Percentiles rank a stretch among this genome's conserved stretches.
Conservation (phyloP, 2,113 vertebrate genomes). For the Scomber japonicus region DNA sequence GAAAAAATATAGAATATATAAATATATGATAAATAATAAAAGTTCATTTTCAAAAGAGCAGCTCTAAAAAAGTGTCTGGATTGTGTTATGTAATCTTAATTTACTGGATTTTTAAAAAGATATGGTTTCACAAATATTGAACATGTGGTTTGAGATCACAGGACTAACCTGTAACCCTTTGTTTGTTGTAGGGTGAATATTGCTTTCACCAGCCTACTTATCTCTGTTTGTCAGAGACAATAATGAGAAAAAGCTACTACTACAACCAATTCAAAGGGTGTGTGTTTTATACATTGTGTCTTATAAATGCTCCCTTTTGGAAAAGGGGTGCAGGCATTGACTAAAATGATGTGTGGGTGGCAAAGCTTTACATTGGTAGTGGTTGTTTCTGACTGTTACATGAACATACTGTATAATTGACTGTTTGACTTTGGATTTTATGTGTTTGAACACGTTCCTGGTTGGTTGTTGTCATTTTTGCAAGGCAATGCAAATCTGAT, state of each 20-base stretch:
- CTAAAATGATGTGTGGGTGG: constrained; percentile 48
- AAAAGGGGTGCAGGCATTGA: constrained; percentile 24
- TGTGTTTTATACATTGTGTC: constrained; percentile 55
- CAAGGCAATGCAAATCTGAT: constrained; percentile 19
- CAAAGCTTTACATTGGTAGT: constrained; percentile 67
- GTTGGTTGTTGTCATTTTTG: constrained; percentile 35
- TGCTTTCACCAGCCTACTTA: constrained; percentile 43
- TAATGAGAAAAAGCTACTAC: constrained; percentile 25
- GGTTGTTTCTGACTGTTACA: constrained; percentile 66
- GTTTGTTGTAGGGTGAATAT: constrained; percentile 19
- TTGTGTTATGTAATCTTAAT: not conserved
- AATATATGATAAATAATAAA: not conserved
- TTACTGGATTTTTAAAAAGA: constrained; percentile 5
- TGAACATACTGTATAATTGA: constrained; percentile 48
- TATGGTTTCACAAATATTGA: constrained; percentile 2
- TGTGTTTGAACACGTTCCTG: constrained; percentile 37
- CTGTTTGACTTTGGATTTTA: constrained; percentile 59
- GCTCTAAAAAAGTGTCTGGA: constrained; percentile 14
- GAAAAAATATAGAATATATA: not conserved
- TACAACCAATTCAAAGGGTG: constrained; percentile 11
- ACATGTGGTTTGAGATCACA: not conserved
- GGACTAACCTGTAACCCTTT: not conserved
- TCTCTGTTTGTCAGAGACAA: constrained; percentile 20
- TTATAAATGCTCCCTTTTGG: constrained; percentile 36
- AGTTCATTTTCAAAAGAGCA: constrained; percentile 29